Conservation (phyloP, 2,888 invertebrate species). For the Ochlodes sylvanus region DNA sequence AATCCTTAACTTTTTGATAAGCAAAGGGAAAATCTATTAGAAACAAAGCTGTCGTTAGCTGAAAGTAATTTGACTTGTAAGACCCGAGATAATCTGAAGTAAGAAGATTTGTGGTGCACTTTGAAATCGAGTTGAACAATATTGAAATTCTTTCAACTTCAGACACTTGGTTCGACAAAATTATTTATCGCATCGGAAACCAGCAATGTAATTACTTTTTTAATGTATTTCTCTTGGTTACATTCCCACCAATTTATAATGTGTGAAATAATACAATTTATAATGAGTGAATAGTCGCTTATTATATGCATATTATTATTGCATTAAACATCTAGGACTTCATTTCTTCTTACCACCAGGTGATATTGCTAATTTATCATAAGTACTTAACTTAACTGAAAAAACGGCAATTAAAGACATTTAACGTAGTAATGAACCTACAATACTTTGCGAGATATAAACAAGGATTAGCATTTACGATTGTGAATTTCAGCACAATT, state of each 20-base stretch:
- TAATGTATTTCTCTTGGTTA: no score
- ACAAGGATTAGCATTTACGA: conserved; percentile 2
- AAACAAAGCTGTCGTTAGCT: conserved; percentile 9
- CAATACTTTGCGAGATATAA: background rate
- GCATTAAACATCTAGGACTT: no score
- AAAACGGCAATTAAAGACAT: no score
- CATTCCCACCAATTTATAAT: no score
- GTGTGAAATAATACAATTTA: no score
- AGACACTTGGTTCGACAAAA: conserved; percentile 7
- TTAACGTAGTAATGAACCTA: no score
- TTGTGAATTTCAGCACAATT: background rate
- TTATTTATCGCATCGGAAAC: conserved; percentile 8
- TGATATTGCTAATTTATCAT: no score
- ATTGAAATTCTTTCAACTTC: conserved; percentile 29
- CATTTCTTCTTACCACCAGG: no score
- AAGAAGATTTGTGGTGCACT: conserved; percentile 36
- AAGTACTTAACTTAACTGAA: no score
- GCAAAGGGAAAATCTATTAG: conserved; percentile 1
- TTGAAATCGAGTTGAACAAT: conserved; percentile 29
- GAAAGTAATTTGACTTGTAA: conserved; percentile 30
- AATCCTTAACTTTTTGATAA: no score
- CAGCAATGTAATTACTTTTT: background rate
- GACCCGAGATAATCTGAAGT: conserved; percentile 23
- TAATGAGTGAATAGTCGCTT: no score
- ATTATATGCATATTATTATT: no score